Evolutionary conservation across 2,888 invertebrate genomes (phyloP).

Genomic region (Rotaria sp.): DNA sequence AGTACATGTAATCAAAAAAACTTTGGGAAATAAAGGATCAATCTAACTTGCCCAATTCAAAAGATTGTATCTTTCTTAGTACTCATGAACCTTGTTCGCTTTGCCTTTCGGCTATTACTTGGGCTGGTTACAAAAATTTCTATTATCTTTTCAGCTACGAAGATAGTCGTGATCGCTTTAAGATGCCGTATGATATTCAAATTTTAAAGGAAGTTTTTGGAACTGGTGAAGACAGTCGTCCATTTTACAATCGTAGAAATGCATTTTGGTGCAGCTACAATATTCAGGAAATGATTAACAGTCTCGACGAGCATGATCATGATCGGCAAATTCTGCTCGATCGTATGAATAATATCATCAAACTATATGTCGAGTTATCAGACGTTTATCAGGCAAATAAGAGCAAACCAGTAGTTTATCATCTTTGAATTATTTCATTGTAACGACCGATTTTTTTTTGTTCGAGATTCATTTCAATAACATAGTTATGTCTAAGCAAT

Average conservation of each 20-base stretch:
- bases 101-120: not conserved
- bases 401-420: not conserved
- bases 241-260: constrained; percentile 6
- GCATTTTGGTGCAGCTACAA: not conserved
- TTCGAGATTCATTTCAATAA: no score
- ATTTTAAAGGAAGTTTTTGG: not conserved
- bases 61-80: not conserved
- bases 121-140: not conserved
- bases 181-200: not conserved
- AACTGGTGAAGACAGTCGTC: not conserved
- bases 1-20: not conserved
- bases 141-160: not conserved
- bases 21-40: not conserved
- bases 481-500: no score
- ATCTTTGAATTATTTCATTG: not conserved
- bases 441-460: no score
- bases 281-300: not conserved
- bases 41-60: not conserved
- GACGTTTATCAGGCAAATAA: not conserved
- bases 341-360: not conserved
- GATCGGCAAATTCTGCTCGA: not conserved
- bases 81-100: not conserved
- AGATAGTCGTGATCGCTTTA: not conserved
- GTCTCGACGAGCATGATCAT: not conserved
- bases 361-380: not conserved